Conservation (phyloP, 2,797 vertebrate genomes). For the Selene dorsalis region DNA sequence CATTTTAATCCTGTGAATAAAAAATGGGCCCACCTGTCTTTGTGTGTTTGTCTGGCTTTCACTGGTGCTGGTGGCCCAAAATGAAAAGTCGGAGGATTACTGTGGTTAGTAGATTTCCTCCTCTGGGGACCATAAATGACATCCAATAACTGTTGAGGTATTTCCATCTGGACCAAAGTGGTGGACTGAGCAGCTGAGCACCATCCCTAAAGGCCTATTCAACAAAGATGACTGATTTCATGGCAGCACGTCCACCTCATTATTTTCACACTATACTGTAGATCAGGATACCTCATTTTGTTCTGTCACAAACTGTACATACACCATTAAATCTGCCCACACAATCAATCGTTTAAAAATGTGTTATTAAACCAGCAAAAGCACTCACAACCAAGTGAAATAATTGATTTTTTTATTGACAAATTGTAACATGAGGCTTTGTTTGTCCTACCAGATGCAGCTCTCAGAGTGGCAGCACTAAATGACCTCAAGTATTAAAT, state of each 20-base stretch:
- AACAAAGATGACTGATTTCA: not conserved
- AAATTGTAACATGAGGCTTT: not conserved
- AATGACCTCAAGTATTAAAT: slow-evolving; percentile 7
- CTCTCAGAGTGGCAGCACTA: not conserved
- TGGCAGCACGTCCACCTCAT: not conserved
- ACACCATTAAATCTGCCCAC: not conserved
- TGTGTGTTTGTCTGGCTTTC: no score
- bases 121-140: not conserved
- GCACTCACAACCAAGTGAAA: not conserved
- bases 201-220: not conserved
- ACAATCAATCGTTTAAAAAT: not conserved
- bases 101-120: not conserved
- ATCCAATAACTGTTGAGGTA: not conserved
- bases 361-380: not conserved
- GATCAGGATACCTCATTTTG: no score
- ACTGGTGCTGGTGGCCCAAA: no score
- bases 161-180: not conserved
- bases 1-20: no score
- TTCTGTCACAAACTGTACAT: not conserved
- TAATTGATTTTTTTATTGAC: slow-evolving; percentile 4
- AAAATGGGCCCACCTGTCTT: no score
- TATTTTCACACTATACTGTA: not conserved
- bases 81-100: no score
- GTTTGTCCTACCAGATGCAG: not conserved
- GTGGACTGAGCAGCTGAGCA: not conserved